phyloP scores from a whole-genome alignment of 1,140 invertebrate species.

The Notospermus geniculatus region DNA sequence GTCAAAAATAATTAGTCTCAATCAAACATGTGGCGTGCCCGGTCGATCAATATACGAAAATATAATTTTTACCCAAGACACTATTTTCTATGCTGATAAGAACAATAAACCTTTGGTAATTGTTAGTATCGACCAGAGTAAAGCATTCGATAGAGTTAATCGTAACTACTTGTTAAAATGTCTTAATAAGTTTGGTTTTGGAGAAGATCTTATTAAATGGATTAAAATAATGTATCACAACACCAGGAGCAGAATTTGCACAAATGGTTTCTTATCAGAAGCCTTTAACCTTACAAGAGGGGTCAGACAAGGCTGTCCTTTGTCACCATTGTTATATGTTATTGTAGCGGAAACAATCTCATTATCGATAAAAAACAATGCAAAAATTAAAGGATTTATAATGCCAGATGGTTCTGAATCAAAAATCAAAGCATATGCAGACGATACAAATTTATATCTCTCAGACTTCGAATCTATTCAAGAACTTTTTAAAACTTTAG shows the following conservation, averaged over 20 bases:
- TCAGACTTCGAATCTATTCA: conserved; percentile 19
- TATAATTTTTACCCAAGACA: conserved; percentile 10
- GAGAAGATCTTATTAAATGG: conserved; percentile 10
- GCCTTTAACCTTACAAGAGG: conserved; percentile 1
- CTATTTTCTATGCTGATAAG: conserved; percentile 11
- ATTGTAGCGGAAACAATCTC: conserved; percentile 8
- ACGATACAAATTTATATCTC: conserved; percentile 26
- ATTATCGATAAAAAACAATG: conserved; percentile 12
- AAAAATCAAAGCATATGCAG: conserved; percentile 29
- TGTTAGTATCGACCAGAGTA: conserved; percentile 22
- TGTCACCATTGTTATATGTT: conserved; percentile 13
- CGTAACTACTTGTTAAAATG: conserved; percentile 10
- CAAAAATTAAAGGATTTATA: conserved; percentile 26
- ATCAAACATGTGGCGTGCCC: conserved; percentile 10
- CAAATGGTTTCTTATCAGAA: conserved; percentile 11
- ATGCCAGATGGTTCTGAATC: conserved; percentile 23
- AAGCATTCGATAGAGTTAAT: conserved; percentile 19
- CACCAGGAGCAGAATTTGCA: conserved; percentile 4
- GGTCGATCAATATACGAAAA: conserved; percentile 20
- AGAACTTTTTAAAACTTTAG: conserved; percentile 15
- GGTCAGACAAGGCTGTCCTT: conserved; percentile 17
- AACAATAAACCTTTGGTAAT: conserved; percentile 4
- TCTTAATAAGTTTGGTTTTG: conserved; percentile 13
- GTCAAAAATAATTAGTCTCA: neutral
- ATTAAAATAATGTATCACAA: conserved; percentile 12